Percentiles rank a stretch among this genome's conserved stretches.
Evolutionary conservation across 2,888 invertebrate genomes (phyloP).

Genomic region (Caenorhabditis angaria): DNA sequence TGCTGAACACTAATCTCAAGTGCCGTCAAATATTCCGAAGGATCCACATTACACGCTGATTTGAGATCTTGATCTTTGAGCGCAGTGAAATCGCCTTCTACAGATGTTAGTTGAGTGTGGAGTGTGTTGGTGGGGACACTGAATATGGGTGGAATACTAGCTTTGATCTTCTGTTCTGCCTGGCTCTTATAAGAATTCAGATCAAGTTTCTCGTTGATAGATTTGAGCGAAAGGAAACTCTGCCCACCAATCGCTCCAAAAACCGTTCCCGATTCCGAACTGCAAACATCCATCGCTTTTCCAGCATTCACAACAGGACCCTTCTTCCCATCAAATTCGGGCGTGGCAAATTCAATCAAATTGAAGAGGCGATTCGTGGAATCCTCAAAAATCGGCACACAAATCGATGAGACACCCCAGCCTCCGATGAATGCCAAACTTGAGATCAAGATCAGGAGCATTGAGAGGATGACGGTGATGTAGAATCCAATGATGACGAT

Average conservation of each 20-base stretch:
- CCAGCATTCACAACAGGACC: neutral
- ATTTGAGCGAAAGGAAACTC: slow-evolving; percentile 7
- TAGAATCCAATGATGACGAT: slow-evolving; percentile 23
- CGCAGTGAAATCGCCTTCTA: neutral
- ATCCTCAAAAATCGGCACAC: slow-evolving; percentile 49
- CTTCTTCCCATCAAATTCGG: no score
- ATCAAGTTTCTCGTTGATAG: slow-evolving; percentile 22
- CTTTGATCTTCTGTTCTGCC: no score
- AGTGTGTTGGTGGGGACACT: no score
- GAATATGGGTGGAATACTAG: no score
- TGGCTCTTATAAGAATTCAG: slow-evolving; percentile 17
- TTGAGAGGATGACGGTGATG: slow-evolving; percentile 17
- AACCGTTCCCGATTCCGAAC: slow-evolving; percentile 9
- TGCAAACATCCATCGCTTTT: slow-evolving; percentile 15
- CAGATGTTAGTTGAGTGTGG: no score
- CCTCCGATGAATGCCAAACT: slow-evolving; percentile 42
- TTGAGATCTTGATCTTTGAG: neutral
- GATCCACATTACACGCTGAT: neutral
- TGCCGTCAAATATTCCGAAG: no score
- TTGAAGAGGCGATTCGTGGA: slow-evolving; percentile 33
- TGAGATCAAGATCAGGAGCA: slow-evolving; percentile 16
- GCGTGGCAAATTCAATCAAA: no score
- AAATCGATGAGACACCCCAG: slow-evolving; percentile 49
- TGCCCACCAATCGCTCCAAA: slow-evolving; percentile 31
- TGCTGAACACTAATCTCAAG: no score